Conservation (phyloP, 92 coral and sea anemone genomes). For the Anthopleura xanthogrammica region DNA sequence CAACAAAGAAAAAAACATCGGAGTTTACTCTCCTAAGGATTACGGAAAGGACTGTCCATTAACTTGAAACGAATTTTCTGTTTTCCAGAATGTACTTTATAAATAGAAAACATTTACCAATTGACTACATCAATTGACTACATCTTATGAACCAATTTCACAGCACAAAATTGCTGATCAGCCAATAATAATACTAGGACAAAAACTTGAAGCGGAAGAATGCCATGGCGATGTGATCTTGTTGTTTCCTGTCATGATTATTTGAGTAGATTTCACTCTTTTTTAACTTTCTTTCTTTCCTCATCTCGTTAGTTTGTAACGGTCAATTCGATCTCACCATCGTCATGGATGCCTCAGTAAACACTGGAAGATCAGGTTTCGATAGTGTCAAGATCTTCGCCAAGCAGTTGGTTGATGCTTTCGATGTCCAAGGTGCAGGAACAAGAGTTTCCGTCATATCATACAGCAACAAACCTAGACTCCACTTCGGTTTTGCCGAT, state of each 20-base stretch:
- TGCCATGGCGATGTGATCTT: background rate
- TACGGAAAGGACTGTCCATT: too few relatives aligned
- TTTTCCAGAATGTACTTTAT: too few relatives aligned
- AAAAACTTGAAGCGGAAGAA: too few relatives aligned
- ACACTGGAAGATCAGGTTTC: conserved; percentile 48
- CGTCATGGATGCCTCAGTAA: conserved; percentile 54
- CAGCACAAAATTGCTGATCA: too few relatives aligned
- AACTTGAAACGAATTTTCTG: too few relatives aligned
- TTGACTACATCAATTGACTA: too few relatives aligned
- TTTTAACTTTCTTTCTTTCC: background rate
- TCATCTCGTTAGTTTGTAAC: conserved; percentile 41
- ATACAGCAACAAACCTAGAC: conserved; percentile 36
- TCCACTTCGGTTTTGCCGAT: conserved; percentile 43
- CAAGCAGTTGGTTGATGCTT: conserved; percentile 54
- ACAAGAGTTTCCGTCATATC: conserved; percentile 59
- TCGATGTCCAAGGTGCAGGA: conserved; percentile 40
- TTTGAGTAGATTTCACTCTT: background rate
- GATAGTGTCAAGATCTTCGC: conserved; percentile 54
- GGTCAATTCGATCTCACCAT: conserved; percentile 60
- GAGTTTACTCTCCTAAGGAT: too few relatives aligned
- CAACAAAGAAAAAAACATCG: background rate
- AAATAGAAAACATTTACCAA: too few relatives aligned
- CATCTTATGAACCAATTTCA: too few relatives aligned
- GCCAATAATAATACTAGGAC: too few relatives aligned
- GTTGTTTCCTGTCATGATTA: background rate